These are phyloP conservation scores for Drosophila kikkawai DNA, from an alignment of 1,140 invertebrate species.

Conservation along the genomic window DNA sequence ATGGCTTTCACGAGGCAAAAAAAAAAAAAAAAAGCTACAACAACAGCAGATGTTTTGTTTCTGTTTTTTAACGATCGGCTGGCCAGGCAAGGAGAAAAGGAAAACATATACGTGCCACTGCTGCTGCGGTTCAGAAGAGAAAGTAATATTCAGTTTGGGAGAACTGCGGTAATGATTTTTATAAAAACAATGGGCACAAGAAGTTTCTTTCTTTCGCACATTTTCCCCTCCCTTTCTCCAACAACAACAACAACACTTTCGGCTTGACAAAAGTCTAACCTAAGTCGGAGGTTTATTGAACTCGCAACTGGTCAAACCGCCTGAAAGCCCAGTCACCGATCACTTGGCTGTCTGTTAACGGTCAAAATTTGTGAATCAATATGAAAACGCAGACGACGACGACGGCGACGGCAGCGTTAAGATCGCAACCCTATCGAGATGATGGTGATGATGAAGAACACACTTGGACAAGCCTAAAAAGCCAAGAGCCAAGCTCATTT, in stretches of 20 bases:
- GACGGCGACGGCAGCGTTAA: background rate
- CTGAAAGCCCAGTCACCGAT: slow-evolving; percentile 34
- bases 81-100: slow-evolving; percentile 16
- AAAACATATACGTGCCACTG: slow-evolving; percentile 19
- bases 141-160: slow-evolving; percentile 33
- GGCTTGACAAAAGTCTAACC: slow-evolving; percentile 18
- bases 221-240: slow-evolving; percentile 1
- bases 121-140: slow-evolving; percentile 10
- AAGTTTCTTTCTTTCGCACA: slow-evolving; percentile 28
- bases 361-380: slow-evolving; percentile 43
- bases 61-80: slow-evolving; percentile 18
- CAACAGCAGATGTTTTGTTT: slow-evolving; percentile 13
- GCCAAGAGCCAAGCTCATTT: slow-evolving; percentile 42
- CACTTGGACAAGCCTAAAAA: slow-evolving; percentile 55
- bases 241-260: background rate
- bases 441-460: slow-evolving; percentile 33
- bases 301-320: slow-evolving; percentile 50
- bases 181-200: slow-evolving; percentile 42
- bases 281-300: slow-evolving; percentile 59
- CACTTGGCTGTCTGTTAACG: slow-evolving; percentile 40
- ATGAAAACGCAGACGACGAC: slow-evolving; percentile 1
- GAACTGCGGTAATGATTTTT: slow-evolving; percentile 29
- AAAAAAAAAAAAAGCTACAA: slow-evolving; percentile 35
- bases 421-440: background rate
- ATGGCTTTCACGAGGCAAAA: slow-evolving; percentile 54